phyloP scores from a whole-genome alignment of 2,113 vertebrate species.

The Elephantulus edwardii region DNA sequence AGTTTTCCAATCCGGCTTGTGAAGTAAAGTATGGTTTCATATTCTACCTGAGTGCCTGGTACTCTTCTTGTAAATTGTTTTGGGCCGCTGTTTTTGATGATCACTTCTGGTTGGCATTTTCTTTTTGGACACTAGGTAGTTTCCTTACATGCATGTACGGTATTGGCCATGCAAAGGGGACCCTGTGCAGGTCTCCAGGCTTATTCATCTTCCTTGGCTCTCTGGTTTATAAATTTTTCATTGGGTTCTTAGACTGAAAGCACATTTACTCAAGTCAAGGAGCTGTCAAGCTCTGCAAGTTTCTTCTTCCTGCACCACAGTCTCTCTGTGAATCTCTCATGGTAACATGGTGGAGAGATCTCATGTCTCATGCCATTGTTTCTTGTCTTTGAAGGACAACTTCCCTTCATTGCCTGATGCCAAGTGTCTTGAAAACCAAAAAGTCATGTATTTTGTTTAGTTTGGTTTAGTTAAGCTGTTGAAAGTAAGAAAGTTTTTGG shows the following conservation, averaged over 20 bases:
- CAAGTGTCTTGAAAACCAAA: background rate
- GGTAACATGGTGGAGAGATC: background rate
- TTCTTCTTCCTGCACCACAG: background rate
- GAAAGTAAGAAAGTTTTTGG: background rate
- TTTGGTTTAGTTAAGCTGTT: background rate
- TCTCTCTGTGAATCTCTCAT: background rate
- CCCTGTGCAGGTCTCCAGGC: background rate
- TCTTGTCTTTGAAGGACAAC: background rate
- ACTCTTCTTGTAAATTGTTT: background rate
- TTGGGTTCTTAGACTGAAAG: background rate
- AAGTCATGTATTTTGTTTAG: background rate
- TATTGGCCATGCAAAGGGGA: background rate
- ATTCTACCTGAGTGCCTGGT: background rate
- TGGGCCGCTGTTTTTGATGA: background rate
- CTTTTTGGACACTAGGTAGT: background rate
- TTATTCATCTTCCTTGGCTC: background rate
- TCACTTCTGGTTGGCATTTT: too few species aligned
- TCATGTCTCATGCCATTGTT: background rate
- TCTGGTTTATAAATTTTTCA: background rate
- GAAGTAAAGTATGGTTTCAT: background rate
- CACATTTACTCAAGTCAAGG: background rate
- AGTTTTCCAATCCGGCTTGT: background rate
- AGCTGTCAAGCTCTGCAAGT: background rate
- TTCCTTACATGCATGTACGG: background rate
- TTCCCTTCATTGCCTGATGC: background rate